Conservation (phyloP, 2,888 invertebrate species). For the Notodromas monacha region DNA sequence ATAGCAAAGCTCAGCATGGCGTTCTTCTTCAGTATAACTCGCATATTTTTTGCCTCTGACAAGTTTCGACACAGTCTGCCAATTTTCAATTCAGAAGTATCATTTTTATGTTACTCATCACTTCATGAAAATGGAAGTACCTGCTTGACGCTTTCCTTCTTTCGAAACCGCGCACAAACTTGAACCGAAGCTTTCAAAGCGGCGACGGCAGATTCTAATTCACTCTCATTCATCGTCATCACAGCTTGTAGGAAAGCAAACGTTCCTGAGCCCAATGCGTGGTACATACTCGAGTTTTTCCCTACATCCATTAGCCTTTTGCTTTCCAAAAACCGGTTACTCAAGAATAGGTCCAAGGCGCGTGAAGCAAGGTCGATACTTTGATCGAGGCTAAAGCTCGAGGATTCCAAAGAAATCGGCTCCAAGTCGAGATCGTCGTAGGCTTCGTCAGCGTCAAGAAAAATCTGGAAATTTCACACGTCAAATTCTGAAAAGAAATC, state of each 20-base stretch:
- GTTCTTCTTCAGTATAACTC: constrained; percentile 23
- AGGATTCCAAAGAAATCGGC: too few relatives aligned
- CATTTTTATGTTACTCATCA: constrained; percentile 9
- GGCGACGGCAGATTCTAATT: constrained; percentile 35
- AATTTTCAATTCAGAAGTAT: constrained; percentile 5
- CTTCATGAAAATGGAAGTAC: constrained; percentile 31
- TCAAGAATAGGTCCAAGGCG: constrained; percentile 62
- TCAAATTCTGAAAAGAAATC: too few relatives aligned
- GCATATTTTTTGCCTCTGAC: constrained; percentile 5
- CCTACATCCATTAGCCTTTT: constrained; percentile 34
- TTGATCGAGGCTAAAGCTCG: constrained; percentile 26
- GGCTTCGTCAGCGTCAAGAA: too few relatives aligned
- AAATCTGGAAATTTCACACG: too few relatives aligned
- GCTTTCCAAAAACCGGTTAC: constrained; percentile 57
- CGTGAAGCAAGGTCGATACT: constrained; percentile 39
- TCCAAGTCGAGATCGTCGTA: too few relatives aligned
- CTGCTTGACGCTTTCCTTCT: constrained; percentile 38
- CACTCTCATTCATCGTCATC: constrained; percentile 49
- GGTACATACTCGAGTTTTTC: constrained; percentile 39
- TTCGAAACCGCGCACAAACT: constrained; percentile 37
- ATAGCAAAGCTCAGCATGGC: constrained; percentile 78
- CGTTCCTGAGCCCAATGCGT: constrained; percentile 55
- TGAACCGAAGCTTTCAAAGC: constrained; percentile 39
- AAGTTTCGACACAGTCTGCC: constrained; percentile 6
- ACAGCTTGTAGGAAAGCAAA: constrained; percentile 70